Conservation (phyloP, 2,888 invertebrate genomes). For the Myathropa florea region DNA sequence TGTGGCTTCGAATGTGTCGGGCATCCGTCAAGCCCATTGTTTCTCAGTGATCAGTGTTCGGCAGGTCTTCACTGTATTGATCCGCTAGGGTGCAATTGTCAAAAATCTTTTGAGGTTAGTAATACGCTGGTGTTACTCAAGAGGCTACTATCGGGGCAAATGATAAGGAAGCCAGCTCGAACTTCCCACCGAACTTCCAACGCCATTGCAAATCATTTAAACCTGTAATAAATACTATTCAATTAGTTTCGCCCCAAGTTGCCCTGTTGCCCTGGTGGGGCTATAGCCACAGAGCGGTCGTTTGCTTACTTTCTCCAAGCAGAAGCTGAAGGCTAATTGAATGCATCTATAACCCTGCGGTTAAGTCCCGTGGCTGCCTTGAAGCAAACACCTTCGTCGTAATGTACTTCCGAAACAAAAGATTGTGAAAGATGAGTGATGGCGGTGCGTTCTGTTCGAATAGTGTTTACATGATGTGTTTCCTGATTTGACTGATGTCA, state of each 20-base stretch:
- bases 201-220: not conserved
- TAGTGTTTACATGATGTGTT: not conserved
- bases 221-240: not conserved
- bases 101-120: too few species aligned
- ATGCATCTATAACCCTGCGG: not conserved
- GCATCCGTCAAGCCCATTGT: not conserved
- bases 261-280: not conserved
- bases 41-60: too few species aligned
- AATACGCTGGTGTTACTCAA: not conserved
- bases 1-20: not conserved
- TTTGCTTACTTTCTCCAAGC: not conserved
- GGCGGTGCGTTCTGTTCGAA: not conserved
- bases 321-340: conserved; percentile 1
- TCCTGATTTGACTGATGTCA: not conserved
- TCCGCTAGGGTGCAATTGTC: not conserved
- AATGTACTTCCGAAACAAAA: not conserved
- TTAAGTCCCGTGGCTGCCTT: not conserved
- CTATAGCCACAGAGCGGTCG: not conserved
- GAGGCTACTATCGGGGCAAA: not conserved
- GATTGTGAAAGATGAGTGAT: not conserved
- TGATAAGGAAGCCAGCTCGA: not conserved
- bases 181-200: not conserved
- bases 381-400: not conserved
- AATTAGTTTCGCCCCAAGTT: not conserved
- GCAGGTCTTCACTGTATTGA: not conserved